Conservation (phyloP, 2,113 vertebrate species). For the Sprattus sprattus region DNA sequence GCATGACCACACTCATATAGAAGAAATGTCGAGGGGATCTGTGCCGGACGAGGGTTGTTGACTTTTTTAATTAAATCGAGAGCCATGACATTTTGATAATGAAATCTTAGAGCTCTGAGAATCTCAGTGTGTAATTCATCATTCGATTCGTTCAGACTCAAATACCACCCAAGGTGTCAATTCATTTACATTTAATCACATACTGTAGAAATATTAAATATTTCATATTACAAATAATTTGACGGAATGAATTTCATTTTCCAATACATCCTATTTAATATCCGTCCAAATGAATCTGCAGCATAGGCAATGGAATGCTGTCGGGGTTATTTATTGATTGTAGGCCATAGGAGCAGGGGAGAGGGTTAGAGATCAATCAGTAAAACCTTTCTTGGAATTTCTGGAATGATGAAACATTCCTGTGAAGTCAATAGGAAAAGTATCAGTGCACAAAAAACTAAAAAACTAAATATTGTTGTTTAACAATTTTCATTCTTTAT, state of each 20-base stretch:
- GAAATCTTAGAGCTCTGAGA: constrained; percentile 4
- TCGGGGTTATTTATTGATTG: background rate
- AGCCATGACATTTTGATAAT: constrained; percentile 20
- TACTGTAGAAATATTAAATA: background rate
- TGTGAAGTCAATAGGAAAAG: background rate
- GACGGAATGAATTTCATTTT: background rate
- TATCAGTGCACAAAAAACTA: background rate
- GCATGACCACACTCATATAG: background rate
- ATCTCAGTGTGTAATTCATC: constrained; percentile 6
- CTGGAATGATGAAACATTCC: background rate
- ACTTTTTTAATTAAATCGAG: constrained; percentile 7
- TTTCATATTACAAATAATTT: background rate
- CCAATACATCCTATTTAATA: background rate
- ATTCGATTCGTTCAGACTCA: background rate
- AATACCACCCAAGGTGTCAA: constrained; percentile 2
- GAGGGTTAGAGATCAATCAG: background rate
- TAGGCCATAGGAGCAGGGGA: constrained; percentile 1
- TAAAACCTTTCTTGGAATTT: constrained; percentile 1
- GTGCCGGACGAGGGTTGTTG: background rate
- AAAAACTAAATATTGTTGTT: background rate
- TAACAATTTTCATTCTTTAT: background rate
- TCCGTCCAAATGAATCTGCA: background rate
- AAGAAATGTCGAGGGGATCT: background rate
- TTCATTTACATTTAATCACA: background rate
- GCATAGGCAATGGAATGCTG: background rate